A percentile compares a stretch with the other conserved stretches of the same genome.
These are phyloP conservation scores for Drosophila pegasa DNA, from an alignment of 2,888 invertebrate genomes.

Conservation along the genomic window DNA sequence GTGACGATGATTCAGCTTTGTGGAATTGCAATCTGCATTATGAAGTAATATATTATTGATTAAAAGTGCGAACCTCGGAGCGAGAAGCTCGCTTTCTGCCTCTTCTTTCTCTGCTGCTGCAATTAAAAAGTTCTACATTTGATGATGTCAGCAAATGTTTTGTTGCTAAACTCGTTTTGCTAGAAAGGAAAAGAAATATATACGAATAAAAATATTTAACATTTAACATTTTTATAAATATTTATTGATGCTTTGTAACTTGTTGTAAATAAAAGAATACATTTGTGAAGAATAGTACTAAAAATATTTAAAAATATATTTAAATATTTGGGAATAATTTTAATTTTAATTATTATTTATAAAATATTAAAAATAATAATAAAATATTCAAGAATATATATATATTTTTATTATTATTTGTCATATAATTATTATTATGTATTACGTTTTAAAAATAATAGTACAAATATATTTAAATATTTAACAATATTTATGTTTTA, in stretches of 20 bases:
- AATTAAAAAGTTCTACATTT: background rate
- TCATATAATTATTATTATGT: too few relatives aligned
- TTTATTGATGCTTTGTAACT: background rate
- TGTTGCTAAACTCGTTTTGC: constrained; percentile 18
- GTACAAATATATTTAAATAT: too few relatives aligned
- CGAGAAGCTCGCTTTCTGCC: background rate
- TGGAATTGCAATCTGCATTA: constrained; percentile 18
- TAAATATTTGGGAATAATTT: too few relatives aligned
- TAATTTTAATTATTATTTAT: too few relatives aligned
- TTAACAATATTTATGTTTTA: too few relatives aligned
- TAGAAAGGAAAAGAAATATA: background rate
- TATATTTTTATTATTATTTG: too few relatives aligned
- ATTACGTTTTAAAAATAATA: too few relatives aligned
- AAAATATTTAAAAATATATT: background rate
- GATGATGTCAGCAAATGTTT: constrained; percentile 28
- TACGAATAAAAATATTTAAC: background rate
- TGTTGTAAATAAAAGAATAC: background rate
- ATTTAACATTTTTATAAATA: background rate
- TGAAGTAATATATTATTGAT: constrained; percentile 5
- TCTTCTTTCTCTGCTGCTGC: background rate
- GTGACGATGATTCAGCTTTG: constrained; percentile 54
- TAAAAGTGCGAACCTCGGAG: background rate
- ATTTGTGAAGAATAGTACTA: background rate
- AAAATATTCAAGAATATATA: too few relatives aligned
- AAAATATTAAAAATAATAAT: too few relatives aligned